phyloP scores from a whole-genome alignment of 2,797 vertebrate species.

The Labroides dimidiatus region DNA sequence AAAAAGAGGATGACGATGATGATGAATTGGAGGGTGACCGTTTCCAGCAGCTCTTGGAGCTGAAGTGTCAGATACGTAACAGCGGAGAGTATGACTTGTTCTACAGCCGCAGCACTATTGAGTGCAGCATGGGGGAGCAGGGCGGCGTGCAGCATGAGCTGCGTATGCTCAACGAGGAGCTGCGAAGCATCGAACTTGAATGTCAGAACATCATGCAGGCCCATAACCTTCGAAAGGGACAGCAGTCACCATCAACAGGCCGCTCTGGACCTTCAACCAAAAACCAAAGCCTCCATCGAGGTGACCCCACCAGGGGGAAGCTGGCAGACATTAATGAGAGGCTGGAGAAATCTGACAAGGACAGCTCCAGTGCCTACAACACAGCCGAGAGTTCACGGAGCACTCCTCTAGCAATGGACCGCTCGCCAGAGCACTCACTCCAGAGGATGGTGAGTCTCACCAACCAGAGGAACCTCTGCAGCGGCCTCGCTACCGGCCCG shows the following conservation, averaged over 20 bases:
- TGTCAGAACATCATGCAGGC: slow-evolving; percentile 98
- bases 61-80: slow-evolving; percentile 96
- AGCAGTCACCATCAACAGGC: slow-evolving; percentile 81
- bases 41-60: slow-evolving; percentile 93
- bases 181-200: slow-evolving; percentile 94
- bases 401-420: slow-evolving; percentile 91
- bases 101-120: slow-evolving; percentile 93
- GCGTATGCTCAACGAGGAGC: slow-evolving; percentile 94
- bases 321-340: slow-evolving; percentile 89
- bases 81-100: slow-evolving; percentile 93
- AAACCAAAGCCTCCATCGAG: slow-evolving; percentile 82
- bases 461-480: slow-evolving; percentile 92
- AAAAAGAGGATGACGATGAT: slow-evolving; percentile 79
- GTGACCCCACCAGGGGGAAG: slow-evolving; percentile 82
- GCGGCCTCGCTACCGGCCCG: slow-evolving; percentile 72
- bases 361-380: slow-evolving; percentile 98
- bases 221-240: slow-evolving; percentile 88
- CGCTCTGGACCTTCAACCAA: slow-evolving; percentile 73
- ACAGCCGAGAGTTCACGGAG: slow-evolving; percentile 96
- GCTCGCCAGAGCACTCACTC: slow-evolving; percentile 92
- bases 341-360: slow-evolving; percentile 95
- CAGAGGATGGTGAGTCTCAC: slow-evolving; percentile 92
- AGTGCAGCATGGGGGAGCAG: slow-evolving; percentile 88
- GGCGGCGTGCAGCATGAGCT: slow-evolving; percentile 91
- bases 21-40: slow-evolving; percentile 88